Evolutionary conservation across 2,113 vertebrate genomes (phyloP).

Genomic region (Barbus barbus): DNA sequence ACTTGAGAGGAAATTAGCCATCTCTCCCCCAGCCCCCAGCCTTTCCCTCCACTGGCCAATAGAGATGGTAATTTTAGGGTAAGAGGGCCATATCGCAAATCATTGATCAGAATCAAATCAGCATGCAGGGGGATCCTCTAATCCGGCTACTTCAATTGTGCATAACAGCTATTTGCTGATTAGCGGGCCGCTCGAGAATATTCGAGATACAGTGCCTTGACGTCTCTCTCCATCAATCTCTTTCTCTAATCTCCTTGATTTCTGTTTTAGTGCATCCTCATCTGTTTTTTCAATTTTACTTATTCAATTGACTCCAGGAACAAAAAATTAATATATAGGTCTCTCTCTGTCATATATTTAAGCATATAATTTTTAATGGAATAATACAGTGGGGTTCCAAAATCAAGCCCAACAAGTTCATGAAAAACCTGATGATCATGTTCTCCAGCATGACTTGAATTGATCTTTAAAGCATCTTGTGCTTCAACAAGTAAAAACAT

Average conservation of each 20-base stretch:
- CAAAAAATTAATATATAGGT: not conserved
- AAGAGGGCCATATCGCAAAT: constrained; percentile 69
- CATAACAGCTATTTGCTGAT: constrained; percentile 53
- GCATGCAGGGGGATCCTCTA: constrained; percentile 38
- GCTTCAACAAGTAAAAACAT: too few species aligned
- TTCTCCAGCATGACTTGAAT: not conserved
- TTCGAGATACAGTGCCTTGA: constrained; percentile 2
- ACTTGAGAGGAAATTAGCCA: constrained; percentile 66
- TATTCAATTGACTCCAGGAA: not conserved
- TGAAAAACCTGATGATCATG: not conserved
- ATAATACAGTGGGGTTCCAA: not conserved
- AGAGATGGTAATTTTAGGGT: constrained; percentile 76
- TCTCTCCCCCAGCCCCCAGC: not conserved
- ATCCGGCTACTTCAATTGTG: constrained; percentile 42
- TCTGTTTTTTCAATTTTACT: not conserved
- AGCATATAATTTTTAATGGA: too few species aligned
- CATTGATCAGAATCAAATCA: constrained; percentile 71
- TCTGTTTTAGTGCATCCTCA: not conserved
- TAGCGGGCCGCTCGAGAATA: constrained; percentile 20
- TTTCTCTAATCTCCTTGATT: constrained; percentile 15
- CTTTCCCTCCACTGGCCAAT: constrained; percentile 63
- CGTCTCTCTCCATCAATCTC: not conserved
- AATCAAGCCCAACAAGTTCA: not conserved
- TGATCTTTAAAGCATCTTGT: not conserved
- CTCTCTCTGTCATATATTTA: not conserved